Evolutionary conservation across 2,113 vertebrate species (phyloP).

Genomic region (Beaufortia kweichowensis): DNA sequence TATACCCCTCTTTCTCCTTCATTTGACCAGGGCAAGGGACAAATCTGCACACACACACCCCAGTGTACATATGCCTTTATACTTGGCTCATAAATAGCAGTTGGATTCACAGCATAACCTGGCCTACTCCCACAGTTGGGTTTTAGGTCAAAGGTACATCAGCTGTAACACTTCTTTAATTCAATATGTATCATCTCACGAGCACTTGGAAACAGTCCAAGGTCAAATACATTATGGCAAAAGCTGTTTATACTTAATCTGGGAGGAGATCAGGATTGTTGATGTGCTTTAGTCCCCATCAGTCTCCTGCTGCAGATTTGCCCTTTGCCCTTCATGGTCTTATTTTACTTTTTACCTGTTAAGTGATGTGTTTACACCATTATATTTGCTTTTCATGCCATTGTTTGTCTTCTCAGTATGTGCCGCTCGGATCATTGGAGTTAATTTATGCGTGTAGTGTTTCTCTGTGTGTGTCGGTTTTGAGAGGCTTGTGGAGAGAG

Average conservation of each 20-base stretch:
- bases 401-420: conserved; percentile 13
- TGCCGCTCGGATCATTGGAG: conserved; percentile 2
- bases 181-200: conserved; percentile 3
- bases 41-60: conserved; percentile 67
- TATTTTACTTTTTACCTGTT: conserved; percentile 48
- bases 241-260: not conserved
- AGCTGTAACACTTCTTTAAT: not conserved
- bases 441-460: not conserved
- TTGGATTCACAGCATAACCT: conserved; percentile 16
- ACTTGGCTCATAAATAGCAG: not conserved
- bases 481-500: conserved; percentile 18
- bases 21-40: conserved; percentile 76
- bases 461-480: not conserved
- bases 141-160: not conserved
- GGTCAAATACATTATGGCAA: not conserved
- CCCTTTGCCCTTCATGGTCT: conserved; percentile 61
- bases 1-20: conserved; percentile 93
- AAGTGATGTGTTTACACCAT: conserved; percentile 30
- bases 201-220: not conserved
- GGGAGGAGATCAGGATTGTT: conserved; percentile 1
- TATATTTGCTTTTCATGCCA: conserved; percentile 37
- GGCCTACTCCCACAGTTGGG: not conserved
- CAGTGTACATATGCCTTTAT: conserved; percentile 4
- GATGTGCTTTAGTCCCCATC: not conserved
- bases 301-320: conserved; percentile 60